Evolutionary conservation across 2,888 invertebrate genomes (phyloP).

Genomic region (Polymixis flavicincta): DNA sequence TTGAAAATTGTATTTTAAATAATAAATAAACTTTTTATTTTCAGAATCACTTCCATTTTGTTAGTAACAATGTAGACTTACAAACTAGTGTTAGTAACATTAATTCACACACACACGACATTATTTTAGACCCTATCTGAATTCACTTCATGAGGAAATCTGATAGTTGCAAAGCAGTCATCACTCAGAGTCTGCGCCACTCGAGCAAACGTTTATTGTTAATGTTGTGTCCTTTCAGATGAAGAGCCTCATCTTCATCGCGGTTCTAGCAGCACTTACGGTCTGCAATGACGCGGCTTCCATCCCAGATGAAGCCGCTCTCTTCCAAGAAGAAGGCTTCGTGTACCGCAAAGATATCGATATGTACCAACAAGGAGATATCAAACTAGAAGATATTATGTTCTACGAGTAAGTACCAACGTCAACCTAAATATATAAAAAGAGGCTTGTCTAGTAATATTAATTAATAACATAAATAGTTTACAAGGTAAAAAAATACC

Average conservation of each 20-base stretch:
- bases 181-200: not conserved
- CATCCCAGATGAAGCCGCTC: not conserved
- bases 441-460: not conserved
- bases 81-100: no score
- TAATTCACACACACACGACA: no score
- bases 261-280: conserved; percentile 18
- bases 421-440: not conserved
- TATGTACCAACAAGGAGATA: conserved; percentile 3
- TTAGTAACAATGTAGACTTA: no score
- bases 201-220: not conserved
- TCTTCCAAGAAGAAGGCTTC: not conserved
- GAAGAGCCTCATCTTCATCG: conserved; percentile 21
- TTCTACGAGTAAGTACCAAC: not conserved
- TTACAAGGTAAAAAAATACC: no score
- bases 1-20: no score
- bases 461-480: no score
- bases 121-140: no score
- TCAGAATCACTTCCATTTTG: no score
- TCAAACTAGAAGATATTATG: not conserved
- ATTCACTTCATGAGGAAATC: no score
- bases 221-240: conserved; percentile 15
- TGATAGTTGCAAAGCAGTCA: not conserved
- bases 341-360: not conserved
- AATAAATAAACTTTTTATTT: no score
- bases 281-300: conserved; percentile 15